Evolutionary conservation across 2,797 vertebrate genomes (phyloP).

Genomic region (Australoheros facetus): DNA sequence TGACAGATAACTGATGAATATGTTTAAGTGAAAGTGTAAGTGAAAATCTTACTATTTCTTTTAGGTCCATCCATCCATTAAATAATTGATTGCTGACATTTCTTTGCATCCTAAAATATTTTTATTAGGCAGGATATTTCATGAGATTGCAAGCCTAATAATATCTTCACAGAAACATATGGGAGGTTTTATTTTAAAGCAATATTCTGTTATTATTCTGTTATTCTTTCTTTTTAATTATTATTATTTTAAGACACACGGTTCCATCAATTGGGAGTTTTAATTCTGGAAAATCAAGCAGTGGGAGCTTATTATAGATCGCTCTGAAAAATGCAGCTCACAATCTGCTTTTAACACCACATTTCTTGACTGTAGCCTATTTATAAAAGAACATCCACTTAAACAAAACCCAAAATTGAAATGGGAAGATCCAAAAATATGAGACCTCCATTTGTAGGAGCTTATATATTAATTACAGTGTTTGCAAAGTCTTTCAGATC

Average conservation of each 20-base stretch:
- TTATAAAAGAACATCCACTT: neutral
- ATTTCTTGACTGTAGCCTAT: neutral
- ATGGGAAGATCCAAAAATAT: neutral
- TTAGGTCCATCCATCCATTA: neutral
- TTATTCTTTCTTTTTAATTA: neutral
- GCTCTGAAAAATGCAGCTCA: conserved; percentile 10
- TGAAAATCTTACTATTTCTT: neutral
- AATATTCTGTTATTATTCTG: neutral
- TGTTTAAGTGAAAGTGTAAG: neutral
- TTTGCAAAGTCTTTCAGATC: neutral
- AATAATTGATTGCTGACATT: neutral
- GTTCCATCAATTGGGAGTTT: conserved; percentile 19
- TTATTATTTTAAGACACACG: neutral
- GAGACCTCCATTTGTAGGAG: neutral
- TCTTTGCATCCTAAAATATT: neutral
- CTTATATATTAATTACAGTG: neutral
- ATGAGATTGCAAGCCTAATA: neutral
- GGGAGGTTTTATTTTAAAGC: neutral
- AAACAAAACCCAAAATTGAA: neutral
- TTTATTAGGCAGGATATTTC: neutral
- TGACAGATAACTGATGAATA: neutral
- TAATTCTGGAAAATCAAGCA: conserved; percentile 8
- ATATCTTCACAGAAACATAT: neutral
- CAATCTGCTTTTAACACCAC: neutral
- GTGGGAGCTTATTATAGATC: conserved; percentile 1